Conservation (phyloP, 2,888 invertebrate genomes). For the Synanthedon vespiformis region DNA sequence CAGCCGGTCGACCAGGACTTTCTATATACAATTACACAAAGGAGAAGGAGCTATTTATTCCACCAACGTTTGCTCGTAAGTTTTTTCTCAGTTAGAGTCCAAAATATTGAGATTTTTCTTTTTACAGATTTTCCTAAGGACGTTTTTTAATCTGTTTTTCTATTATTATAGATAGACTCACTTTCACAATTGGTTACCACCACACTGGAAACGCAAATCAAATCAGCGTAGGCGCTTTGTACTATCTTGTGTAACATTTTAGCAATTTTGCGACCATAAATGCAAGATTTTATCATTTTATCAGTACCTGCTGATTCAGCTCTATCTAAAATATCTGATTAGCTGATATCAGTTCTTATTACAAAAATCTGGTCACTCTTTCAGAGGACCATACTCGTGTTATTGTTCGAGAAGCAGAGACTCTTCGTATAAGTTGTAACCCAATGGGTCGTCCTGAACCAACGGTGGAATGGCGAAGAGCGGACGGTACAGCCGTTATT, state of each 20-base stretch:
- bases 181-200: too few species aligned
- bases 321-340: neutral
- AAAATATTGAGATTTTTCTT: too few species aligned
- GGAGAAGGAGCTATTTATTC: slow-evolving; percentile 79
- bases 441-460: slow-evolving; percentile 84
- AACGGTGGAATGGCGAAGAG: slow-evolving; percentile 82
- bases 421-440: slow-evolving; percentile 84
- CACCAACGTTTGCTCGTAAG: slow-evolving; percentile 82
- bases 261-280: too few species aligned
- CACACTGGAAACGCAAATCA: too few species aligned
- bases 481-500: slow-evolving; percentile 61
- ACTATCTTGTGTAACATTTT: too few species aligned
- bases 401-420: slow-evolving; percentile 83
- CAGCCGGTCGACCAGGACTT: slow-evolving; percentile 84
- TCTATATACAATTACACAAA: slow-evolving; percentile 81
- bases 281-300: too few species aligned
- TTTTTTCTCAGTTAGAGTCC: slow-evolving; percentile 1
- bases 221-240: too few species aligned
- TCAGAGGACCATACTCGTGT: slow-evolving; percentile 70
- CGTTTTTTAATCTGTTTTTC: too few species aligned
- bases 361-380: slow-evolving; percentile 4
- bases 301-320: neutral
- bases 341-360: neutral
- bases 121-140: too few species aligned
- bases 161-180: too few species aligned